Conservation (phyloP, 2,888 invertebrate genomes). For the Dicranocentrus wangi region DNA sequence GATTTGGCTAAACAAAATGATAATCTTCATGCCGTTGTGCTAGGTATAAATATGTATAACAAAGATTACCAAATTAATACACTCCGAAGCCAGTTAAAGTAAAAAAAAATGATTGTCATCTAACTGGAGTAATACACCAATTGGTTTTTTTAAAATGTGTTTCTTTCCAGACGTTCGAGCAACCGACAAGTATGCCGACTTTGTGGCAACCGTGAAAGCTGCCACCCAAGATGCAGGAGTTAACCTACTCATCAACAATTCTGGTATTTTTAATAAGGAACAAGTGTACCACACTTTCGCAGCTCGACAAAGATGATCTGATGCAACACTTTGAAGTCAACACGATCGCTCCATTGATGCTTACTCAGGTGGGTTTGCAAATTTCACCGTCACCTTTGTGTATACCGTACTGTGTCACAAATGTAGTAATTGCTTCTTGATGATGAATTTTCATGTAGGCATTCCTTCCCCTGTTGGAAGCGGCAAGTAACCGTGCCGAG, state of each 20-base stretch:
- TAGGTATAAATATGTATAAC: too few relatives aligned
- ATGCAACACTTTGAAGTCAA: conserved; percentile 83
- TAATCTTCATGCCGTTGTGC: too few relatives aligned
- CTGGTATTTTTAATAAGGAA: conserved; percentile 86
- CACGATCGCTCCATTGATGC: conserved; percentile 87
- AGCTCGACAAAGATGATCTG: conserved; percentile 78
- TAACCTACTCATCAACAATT: conserved; percentile 91
- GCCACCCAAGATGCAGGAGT: conserved; percentile 83
- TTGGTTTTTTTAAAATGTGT: neutral
- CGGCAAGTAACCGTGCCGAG: conserved; percentile 48
- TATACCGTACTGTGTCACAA: too few relatives aligned
- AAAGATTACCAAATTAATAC: conserved; percentile 62
- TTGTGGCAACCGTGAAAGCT: conserved; percentile 79
- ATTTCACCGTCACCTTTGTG: too few relatives aligned
- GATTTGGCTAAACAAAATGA: conserved; percentile 54
- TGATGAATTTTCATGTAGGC: conserved; percentile 77
- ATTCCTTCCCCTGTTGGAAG: conserved; percentile 79
- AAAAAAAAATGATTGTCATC: neutral
- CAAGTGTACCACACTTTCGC: conserved; percentile 81
- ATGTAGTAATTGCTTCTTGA: too few relatives aligned
- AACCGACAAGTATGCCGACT: conserved; percentile 78
- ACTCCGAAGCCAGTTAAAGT: conserved; percentile 47
- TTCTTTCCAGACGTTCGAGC: conserved; percentile 81
- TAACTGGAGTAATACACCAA: neutral
- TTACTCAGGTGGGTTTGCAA: conserved; percentile 82